Percentiles rank a stretch among this genome's conserved stretches.
Evolutionary conservation across 2,113 vertebrate species (phyloP).

Genomic region (Nothobranchius kuhntae): DNA sequence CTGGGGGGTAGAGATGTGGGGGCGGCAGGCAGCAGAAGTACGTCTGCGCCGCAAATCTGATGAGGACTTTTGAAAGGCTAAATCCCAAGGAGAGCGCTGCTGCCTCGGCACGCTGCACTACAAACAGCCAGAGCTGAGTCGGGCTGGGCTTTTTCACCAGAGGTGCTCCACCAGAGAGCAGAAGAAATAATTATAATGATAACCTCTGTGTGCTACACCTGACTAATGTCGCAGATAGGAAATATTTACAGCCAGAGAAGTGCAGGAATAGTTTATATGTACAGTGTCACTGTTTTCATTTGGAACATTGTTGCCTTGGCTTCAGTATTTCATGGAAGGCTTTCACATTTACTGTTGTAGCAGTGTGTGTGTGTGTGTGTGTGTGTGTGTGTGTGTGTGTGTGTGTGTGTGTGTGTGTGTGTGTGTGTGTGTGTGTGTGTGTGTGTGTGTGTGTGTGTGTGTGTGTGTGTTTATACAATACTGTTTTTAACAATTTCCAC

Average conservation of each 20-base stretch:
- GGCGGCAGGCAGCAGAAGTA: conserved; percentile 69
- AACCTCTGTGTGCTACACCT: conserved; percentile 50
- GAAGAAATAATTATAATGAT: conserved; percentile 62
- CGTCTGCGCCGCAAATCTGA: conserved; percentile 76
- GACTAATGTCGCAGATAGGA: conserved; percentile 51
- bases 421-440: conserved; percentile 18
- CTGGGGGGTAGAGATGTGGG: conserved; percentile 60
- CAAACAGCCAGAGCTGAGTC: conserved; percentile 61
- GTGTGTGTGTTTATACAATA: conserved; percentile 5
- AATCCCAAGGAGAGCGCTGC: conserved; percentile 71
- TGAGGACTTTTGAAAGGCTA: conserved; percentile 80
- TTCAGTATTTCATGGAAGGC: conserved; percentile 50
- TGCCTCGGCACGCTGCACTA: conserved; percentile 59
- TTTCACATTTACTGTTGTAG: conserved; percentile 28
- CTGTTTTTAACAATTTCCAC: conserved; percentile 37
- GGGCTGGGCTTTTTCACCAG: conserved; percentile 38
- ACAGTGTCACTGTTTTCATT: conserved; percentile 45
- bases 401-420: conserved; percentile 19
- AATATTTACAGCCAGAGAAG: conserved; percentile 55
- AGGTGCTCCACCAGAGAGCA: conserved; percentile 46
- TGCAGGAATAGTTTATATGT: conserved; percentile 37
- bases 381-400: conserved; percentile 19
- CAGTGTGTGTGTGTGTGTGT: conserved; percentile 12
- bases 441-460: conserved; percentile 14
- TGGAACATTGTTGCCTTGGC: conserved; percentile 40